Conservation (phyloP, 2,113 vertebrate species). For the Emydocephalus ijimae region DNA sequence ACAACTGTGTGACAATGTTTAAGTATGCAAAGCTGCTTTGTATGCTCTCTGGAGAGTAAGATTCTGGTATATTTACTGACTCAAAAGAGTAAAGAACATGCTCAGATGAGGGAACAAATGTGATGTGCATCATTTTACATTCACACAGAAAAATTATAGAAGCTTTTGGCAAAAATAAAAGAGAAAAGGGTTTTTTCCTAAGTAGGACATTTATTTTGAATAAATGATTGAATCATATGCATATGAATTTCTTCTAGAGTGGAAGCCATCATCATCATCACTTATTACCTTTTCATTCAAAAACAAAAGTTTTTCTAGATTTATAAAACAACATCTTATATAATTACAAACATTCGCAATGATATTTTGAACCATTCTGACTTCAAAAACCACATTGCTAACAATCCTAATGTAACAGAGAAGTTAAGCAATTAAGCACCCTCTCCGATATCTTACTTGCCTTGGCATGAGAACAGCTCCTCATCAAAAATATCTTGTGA, state of each 20-base stretch:
- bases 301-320: not conserved
- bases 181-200: not conserved
- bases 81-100: slow-evolving; percentile 21
- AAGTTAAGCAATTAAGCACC: not conserved
- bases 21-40: slow-evolving; percentile 10
- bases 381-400: not conserved
- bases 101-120: slow-evolving; percentile 1
- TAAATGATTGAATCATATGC: not conserved
- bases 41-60: not conserved
- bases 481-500: not conserved
- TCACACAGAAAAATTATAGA: not conserved
- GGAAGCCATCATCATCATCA: not conserved
- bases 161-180: not conserved
- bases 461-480: not conserved
- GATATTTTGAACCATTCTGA: not conserved
- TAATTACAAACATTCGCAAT: not conserved
- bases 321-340: not conserved
- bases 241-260: not conserved
- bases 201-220: not conserved
- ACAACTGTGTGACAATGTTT: not conserved
- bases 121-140: not conserved
- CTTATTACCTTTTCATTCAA: not conserved
- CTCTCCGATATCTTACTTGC: not conserved
- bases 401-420: not conserved
- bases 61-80: slow-evolving; percentile 11